Conservation (phyloP, 2,113 vertebrate genomes). For the Clinocottus analis region DNA sequence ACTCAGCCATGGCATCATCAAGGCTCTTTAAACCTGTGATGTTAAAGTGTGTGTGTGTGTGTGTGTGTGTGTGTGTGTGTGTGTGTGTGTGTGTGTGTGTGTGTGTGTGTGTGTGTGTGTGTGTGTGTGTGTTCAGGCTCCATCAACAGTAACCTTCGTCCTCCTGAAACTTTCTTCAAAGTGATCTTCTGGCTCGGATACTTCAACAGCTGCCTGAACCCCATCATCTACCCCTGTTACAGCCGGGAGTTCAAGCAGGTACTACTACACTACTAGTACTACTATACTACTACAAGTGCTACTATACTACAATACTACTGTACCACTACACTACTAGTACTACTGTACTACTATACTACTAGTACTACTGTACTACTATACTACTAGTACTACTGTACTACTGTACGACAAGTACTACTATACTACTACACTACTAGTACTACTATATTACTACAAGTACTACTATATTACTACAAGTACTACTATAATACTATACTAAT, state of each 20-base stretch:
- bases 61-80: no score
- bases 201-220: slow-evolving; percentile 79
- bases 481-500: not conserved
- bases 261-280: not conserved
- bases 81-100: no score
- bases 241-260: slow-evolving; percentile 79
- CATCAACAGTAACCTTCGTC: slow-evolving; percentile 65
- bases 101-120: slow-evolving; percentile 5
- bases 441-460: not conserved
- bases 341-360: not conserved
- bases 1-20: no score
- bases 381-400: slow-evolving; percentile 26
- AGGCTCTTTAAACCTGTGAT: not conserved
- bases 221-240: slow-evolving; percentile 76
- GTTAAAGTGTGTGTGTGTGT: not conserved
- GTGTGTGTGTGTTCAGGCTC: slow-evolving; percentile 54
- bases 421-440: not conserved
- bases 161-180: slow-evolving; percentile 68
- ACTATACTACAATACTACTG: not conserved
- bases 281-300: not conserved
- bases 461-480: not conserved
- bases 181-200: slow-evolving; percentile 77
- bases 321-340: not conserved
- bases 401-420: no score
- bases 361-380: not conserved